Evolutionary conservation across 1,140 invertebrate species (phyloP), one percentile per base, ranked within the genome.

Genomic region (Centruroides sculpturatus): DNA sequence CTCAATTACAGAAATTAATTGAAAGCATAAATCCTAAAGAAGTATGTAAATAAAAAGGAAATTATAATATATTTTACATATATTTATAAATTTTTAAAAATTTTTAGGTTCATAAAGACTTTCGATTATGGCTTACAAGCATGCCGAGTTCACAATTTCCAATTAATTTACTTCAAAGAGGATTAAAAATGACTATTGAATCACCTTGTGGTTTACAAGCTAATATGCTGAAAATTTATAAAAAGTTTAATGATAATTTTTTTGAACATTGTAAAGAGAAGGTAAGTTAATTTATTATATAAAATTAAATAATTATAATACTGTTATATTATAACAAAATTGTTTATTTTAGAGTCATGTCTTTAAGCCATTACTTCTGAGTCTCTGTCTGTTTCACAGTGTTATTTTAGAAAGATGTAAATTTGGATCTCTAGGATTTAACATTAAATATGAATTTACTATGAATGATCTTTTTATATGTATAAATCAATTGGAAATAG

Each of bases 171-270:
- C 75, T 97, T 35, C 89, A 97, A 73, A 94, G 92, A 69, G 71
- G 74, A n/a, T 71, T 96, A 0, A 98, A 97, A 77, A 96, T 97
- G 84, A 94, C 91, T 0, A 95, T 94, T 72, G 92, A 97, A 74
- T 89, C 91, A 0, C 92, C 92, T 0, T 89, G 88, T 74, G 89
- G 91, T 3, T 70, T 94, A 11, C 80, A 84, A 60, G 85, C 84
- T 69, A 94, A 93, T 75, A 77, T 95, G 63, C 74, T 89, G 58
- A 66, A 71, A 58, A 76, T 75, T 3, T 77, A 76, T 67, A 64
- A 73, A 46, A 72, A 68, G 56, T 72, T 77, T 23, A 73, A 70
- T 41, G 74, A 77, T 59, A 62, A 70, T 7, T 74, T 75, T 47
- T 75, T 77, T 9, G 73, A 72, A 56, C 71, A 72, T 4, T 72